Evolutionary conservation across 1,140 invertebrate species (phyloP).

Genomic region (Mya arenaria): DNA sequence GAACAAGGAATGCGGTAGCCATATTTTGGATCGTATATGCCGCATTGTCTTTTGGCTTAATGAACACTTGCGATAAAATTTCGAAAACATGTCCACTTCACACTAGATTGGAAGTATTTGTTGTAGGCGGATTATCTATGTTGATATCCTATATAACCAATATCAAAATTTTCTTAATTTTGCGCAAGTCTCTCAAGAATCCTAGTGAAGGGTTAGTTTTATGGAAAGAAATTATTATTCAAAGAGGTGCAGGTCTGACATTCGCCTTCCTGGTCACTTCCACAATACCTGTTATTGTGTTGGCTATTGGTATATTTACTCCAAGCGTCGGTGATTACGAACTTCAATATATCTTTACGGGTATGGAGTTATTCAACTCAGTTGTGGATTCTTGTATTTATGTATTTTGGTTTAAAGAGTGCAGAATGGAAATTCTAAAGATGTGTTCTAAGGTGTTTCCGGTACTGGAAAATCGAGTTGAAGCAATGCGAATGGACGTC

Average conservation of each 20-base stretch:
- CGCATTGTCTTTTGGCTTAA: neutral
- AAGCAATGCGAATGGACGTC: constrained; percentile 1
- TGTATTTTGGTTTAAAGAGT: constrained; percentile 25
- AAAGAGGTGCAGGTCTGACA: neutral
- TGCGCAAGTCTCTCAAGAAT: no score
- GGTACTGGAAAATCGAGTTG: neutral
- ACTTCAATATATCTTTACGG: neutral
- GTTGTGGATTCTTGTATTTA: constrained; percentile 11
- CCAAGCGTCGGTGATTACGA: neutral
- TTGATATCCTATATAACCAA: no score
- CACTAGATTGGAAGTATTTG: neutral
- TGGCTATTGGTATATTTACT: neutral
- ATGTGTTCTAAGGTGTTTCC: neutral
- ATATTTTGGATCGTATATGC: neutral
- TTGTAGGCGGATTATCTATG: no score
- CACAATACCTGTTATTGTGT: neutral
- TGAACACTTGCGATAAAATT: neutral
- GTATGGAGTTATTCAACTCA: neutral
- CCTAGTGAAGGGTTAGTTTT: no score
- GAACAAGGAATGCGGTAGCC: neutral
- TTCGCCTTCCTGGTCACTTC: neutral
- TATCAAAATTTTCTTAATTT: no score
- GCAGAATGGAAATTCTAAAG: neutral
- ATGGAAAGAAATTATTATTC: neutral
- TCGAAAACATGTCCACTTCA: neutral